Evolutionary conservation across 2,888 invertebrate genomes (phyloP).

Genomic region (Tachina fera): DNA sequence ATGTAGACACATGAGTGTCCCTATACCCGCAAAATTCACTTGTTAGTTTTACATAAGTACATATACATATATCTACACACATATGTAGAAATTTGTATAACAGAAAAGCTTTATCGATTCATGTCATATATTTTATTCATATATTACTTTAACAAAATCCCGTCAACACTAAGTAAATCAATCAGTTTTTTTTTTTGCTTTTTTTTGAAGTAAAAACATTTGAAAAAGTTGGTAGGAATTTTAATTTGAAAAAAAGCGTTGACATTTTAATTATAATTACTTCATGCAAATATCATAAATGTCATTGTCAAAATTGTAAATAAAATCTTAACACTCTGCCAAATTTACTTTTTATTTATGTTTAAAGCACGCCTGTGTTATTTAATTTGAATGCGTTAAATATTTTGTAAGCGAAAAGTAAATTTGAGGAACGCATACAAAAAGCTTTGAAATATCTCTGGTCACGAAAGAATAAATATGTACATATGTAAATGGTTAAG

Average conservation of each 20-base stretch:
- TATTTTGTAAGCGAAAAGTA: background rate
- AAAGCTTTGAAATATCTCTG: background rate
- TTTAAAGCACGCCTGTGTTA: constrained; percentile 22
- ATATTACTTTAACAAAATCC: constrained; percentile 49
- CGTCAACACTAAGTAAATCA: constrained; percentile 66
- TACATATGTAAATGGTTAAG: too few relatives aligned
- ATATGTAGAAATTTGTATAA: constrained; percentile 24
- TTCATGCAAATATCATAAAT: constrained; percentile 67
- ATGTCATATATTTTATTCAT: constrained; percentile 57
- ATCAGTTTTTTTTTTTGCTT: constrained; percentile 31
- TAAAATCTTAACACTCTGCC: background rate
- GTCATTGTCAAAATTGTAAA: constrained; percentile 41
- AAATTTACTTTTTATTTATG: constrained; percentile 26
- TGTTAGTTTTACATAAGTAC: constrained; percentile 2
- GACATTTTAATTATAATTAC: constrained; percentile 56
- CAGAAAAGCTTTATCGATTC: constrained; percentile 50
- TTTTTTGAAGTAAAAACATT: background rate
- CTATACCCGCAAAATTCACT: background rate
- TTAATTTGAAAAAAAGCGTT: constrained; percentile 18
- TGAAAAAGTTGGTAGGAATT: constrained; percentile 23
- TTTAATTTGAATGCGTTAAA: background rate
- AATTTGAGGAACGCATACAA: background rate
- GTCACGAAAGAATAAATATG: too few relatives aligned
- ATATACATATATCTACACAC: too few relatives aligned
- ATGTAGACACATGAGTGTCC: background rate